These are phyloP conservation scores for Thryonomys swinderianus DNA, from an alignment of 2,113 vertebrate genomes.

Conservation along the genomic window DNA sequence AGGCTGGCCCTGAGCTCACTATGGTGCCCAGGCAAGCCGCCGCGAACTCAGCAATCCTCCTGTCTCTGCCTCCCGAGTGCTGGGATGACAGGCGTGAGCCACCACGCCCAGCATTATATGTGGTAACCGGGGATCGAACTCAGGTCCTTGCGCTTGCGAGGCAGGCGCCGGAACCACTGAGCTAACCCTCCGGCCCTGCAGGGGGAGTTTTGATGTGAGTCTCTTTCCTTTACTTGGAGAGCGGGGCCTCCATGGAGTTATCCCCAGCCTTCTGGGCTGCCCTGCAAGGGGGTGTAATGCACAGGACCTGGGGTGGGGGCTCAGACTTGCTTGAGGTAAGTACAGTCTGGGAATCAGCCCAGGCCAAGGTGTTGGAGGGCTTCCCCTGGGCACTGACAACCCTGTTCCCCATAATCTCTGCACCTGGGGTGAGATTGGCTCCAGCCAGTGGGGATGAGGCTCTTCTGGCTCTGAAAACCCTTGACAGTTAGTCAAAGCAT, in stretches of 20 bases:
- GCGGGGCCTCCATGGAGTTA: background rate
- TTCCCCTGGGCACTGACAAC: fast-evolving
- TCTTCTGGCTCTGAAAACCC: background rate
- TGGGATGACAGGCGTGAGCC: too few species aligned
- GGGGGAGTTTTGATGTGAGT: background rate
- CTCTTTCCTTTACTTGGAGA: background rate
- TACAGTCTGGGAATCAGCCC: background rate
- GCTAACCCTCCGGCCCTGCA: too few species aligned
- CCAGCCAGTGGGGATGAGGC: fast-evolving
- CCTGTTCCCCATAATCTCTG: background rate
- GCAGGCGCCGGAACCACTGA: too few species aligned
- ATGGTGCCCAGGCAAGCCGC: too few species aligned
- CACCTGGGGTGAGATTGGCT: background rate
- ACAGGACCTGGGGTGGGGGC: background rate
- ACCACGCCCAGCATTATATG: too few species aligned
- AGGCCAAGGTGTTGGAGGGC: background rate
- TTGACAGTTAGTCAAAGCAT: background rate
- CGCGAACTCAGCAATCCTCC: too few species aligned
- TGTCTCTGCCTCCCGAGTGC: too few species aligned
- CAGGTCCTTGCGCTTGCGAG: too few species aligned
- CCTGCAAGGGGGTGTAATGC: background rate
- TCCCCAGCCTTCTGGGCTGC: fast-evolving
- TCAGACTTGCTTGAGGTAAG: background rate
- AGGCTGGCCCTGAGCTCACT: too few species aligned
- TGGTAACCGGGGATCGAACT: too few species aligned